phyloP scores from a whole-genome alignment of 2,888 invertebrate genomes.

The Branchipolynoe longqiensis region DNA sequence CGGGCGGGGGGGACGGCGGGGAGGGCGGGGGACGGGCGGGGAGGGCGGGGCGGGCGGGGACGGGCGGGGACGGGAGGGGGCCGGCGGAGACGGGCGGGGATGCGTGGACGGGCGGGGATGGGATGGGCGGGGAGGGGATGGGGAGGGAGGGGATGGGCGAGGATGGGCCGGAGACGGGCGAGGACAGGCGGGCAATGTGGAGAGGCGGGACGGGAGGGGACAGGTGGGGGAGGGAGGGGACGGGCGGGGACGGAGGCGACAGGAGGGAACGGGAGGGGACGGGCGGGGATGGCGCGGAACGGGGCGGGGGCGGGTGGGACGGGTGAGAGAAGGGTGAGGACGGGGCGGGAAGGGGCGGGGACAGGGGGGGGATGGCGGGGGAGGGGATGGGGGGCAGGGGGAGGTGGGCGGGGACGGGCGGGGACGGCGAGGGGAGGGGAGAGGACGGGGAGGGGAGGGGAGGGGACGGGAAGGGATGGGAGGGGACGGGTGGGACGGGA shows the following conservation, averaged over 20 bases:
- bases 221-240: not conserved
- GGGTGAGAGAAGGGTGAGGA: not conserved
- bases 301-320: not conserved
- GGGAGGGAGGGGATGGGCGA: not conserved
- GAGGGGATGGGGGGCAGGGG: not conserved
- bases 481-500: not conserved
- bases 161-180: not conserved
- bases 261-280: not conserved
- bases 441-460: not conserved
- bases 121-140: too few species aligned
- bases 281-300: not conserved
- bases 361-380: not conserved
- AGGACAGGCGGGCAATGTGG: not conserved
- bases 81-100: not conserved
- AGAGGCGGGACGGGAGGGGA: not conserved
- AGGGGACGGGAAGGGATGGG: not conserved
- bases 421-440: not conserved
- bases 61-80: not conserved
- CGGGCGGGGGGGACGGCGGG: not conserved
- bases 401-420: not conserved
- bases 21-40: not conserved
- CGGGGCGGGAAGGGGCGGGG: not conserved
- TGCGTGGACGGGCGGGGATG: not conserved
- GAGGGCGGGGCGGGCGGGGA: not conserved
- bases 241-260: not conserved